Conservation (phyloP, 1,140 invertebrate species). For the Ceratitis capitata region DNA sequence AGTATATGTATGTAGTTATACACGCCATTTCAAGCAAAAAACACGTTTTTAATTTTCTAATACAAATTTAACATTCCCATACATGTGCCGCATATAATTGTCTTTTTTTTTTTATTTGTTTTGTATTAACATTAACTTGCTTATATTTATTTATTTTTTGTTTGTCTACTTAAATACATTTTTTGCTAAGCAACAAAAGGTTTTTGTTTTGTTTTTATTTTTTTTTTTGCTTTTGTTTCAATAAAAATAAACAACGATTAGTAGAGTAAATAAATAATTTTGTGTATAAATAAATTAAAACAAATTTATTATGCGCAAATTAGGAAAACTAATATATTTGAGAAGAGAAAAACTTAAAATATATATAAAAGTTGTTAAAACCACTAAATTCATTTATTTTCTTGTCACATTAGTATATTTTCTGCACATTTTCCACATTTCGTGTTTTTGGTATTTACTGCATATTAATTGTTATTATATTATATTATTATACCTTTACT, state of each 20-base stretch:
- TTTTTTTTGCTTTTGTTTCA: too few relatives aligned
- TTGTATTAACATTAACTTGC: constrained; percentile 23
- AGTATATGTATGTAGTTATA: neutral
- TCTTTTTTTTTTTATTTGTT: neutral
- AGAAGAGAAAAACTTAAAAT: neutral
- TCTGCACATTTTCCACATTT: constrained; percentile 46
- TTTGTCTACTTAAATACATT: constrained; percentile 13
- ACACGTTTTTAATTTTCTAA: neutral
- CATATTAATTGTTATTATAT: neutral
- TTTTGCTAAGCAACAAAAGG: neutral
- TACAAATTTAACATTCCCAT: constrained; percentile 33
- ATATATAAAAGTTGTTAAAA: constrained; percentile 10
- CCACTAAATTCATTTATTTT: constrained; percentile 14
- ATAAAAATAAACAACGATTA: neutral
- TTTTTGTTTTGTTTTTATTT: too few relatives aligned
- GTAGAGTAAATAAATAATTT: neutral
- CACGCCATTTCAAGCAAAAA: constrained; percentile 34
- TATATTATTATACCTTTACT: neutral
- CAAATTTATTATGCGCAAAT: neutral
- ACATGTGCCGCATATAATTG: constrained; percentile 5
- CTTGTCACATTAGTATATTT: constrained; percentile 42
- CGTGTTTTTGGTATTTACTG: neutral
- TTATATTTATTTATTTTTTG: constrained; percentile 20
- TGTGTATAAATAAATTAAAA: neutral
- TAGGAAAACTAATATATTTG: neutral